Percentiles rank a stretch among this genome's conserved stretches.
These are phyloP conservation scores for Sebastes trivittatus DNA, from an alignment of 2,797 vertebrate species.

Conservation along the genomic window DNA sequence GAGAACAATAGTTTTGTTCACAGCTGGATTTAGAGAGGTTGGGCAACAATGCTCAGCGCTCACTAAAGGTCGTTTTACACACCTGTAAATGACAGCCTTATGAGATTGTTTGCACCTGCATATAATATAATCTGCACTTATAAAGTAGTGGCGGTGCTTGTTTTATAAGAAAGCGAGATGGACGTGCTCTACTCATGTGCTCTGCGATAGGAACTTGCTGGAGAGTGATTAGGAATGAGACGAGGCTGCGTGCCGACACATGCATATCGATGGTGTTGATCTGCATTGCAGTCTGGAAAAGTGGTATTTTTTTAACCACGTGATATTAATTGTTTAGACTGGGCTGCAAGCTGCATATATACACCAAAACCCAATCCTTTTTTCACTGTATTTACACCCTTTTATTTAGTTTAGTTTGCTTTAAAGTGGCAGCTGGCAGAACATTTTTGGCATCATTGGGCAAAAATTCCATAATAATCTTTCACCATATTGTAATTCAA, in stretches of 20 bases:
- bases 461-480: too few relatives aligned
- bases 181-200: not conserved
- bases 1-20: slow-evolving; percentile 23
- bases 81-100: slow-evolving; percentile 27
- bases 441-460: too few relatives aligned
- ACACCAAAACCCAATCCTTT: not conserved
- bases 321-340: not conserved
- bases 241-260: slow-evolving; percentile 48
- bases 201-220: slow-evolving; percentile 37
- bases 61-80: slow-evolving; percentile 22
- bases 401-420: not conserved
- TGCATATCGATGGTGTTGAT: slow-evolving; percentile 25
- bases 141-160: slow-evolving; percentile 23
- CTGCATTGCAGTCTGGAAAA: not conserved
- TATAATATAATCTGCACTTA: slow-evolving; percentile 22
- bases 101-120: slow-evolving; percentile 32
- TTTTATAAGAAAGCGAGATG: slow-evolving; percentile 23
- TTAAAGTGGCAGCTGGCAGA: not conserved
- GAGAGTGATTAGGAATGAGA: slow-evolving; percentile 19
- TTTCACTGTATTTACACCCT: not conserved
- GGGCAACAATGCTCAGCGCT: slow-evolving; percentile 1
- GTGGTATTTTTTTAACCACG: not conserved
- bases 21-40: slow-evolving; percentile 17
- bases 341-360: not conserved
- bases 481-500: too few relatives aligned